Evolutionary conservation across 2,797 vertebrate species (phyloP).

Genomic region (Muraenolepis orangiensis): DNA sequence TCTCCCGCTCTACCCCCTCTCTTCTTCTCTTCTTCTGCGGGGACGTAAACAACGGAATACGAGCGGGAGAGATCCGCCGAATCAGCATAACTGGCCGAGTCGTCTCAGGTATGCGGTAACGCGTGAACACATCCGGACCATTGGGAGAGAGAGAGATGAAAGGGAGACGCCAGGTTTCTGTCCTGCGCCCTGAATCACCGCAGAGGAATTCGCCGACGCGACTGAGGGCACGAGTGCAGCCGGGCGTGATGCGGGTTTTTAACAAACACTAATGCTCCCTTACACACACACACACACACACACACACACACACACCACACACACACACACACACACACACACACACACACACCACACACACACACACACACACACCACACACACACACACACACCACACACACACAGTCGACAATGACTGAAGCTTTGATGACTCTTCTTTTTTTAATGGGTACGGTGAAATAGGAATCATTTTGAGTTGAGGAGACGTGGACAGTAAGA

Average conservation of each 20-base stretch:
- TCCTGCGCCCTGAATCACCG: conserved; percentile 44
- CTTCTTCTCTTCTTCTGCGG: too few relatives aligned
- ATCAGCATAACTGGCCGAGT: conserved; percentile 26
- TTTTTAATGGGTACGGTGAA: conserved; percentile 52
- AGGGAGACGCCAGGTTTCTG: conserved; percentile 43
- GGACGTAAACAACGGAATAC: neutral
- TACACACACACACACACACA: too few relatives aligned
- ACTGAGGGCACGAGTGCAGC: conserved; percentile 25
- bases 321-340: too few relatives aligned
- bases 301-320: too few relatives aligned
- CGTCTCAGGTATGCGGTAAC: conserved; percentile 54
- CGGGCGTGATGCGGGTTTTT: conserved; percentile 21
- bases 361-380: too few relatives aligned
- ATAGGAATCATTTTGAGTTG: conserved; percentile 45
- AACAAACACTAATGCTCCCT: conserved; percentile 47
- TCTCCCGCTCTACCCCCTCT: neutral
- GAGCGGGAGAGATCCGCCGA: conserved; percentile 16
- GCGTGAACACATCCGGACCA: conserved; percentile 44
- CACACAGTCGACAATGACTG: too few relatives aligned
- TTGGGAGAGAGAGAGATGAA: conserved; percentile 10
- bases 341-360: too few relatives aligned
- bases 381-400: too few relatives aligned
- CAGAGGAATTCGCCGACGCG: conserved; percentile 54
- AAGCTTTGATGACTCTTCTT: conserved; percentile 34
- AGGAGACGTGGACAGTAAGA: conserved; percentile 52